Evolutionary conservation across 2,797 vertebrate genomes (phyloP).

Genomic region (Sorex maritimensis): DNA sequence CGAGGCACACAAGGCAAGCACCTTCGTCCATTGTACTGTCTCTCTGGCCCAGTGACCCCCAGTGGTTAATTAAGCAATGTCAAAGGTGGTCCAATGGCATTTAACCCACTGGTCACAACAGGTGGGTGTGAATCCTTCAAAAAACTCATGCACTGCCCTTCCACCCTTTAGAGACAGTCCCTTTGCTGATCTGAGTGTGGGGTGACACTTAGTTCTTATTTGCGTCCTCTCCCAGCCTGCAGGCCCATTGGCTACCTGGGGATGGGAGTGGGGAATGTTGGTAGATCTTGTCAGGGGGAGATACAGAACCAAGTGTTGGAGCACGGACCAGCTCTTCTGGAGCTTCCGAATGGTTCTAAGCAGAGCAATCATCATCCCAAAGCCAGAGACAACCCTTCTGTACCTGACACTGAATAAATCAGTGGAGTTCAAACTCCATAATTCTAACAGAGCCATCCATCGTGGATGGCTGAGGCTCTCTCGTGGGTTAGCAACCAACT

Average conservation of each 20-base stretch:
- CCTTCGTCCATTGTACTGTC: too few relatives aligned
- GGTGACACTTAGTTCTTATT: fast-evolving
- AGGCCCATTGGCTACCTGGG: too few relatives aligned
- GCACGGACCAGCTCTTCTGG: background rate
- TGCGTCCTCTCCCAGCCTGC: background rate
- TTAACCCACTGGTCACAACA: background rate
- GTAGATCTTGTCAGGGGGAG: background rate
- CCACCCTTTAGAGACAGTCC: background rate
- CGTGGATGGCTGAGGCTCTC: constrained; percentile 14
- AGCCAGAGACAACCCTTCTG: constrained; percentile 16
- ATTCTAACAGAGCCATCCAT: constrained; percentile 11
- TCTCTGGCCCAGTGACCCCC: too few relatives aligned
- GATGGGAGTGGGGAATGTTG: too few relatives aligned
- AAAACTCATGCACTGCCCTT: background rate
- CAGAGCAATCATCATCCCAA: constrained; percentile 12
- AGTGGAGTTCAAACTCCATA: constrained; percentile 66
- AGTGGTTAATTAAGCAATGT: background rate
- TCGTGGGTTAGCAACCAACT: constrained; percentile 58
- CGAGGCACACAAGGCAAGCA: too few relatives aligned
- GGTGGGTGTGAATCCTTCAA: background rate
- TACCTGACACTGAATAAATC: constrained; percentile 70
- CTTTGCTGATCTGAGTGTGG: background rate
- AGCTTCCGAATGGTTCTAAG: constrained; percentile 59
- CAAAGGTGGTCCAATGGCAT: too few relatives aligned
- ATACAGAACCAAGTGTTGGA: background rate